Evolutionary conservation across 37 sponge, comb jelly and placozoan genomes (phyloP).

Genomic region (Lycopodina hypogea): DNA sequence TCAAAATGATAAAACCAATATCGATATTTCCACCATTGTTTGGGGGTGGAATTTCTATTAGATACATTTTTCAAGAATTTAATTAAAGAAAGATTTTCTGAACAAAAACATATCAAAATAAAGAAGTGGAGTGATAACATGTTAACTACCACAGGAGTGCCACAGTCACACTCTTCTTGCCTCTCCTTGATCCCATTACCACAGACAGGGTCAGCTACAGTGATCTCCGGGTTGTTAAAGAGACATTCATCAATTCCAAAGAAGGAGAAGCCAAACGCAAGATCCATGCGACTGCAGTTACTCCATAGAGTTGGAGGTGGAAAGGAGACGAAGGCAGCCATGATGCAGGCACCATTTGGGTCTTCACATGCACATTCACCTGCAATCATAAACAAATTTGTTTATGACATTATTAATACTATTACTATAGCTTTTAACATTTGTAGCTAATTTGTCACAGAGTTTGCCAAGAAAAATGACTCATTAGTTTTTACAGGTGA

Average conservation of each 20-base stretch:
- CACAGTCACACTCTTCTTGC: slow-evolving; percentile 82
- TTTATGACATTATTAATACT: no score
- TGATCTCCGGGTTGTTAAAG: slow-evolving; percentile 24
- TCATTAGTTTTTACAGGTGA: no score
- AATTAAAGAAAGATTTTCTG: no score
- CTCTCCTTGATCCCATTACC: slow-evolving; percentile 81
- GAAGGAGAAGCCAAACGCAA: slow-evolving; percentile 1
- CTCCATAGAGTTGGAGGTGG: slow-evolving; percentile 45
- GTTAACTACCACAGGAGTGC: slow-evolving; percentile 39
- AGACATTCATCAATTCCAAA: slow-evolving; percentile 32
- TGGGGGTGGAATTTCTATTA: no score
- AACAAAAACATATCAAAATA: no score
- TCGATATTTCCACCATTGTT: no score
- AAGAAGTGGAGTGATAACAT: no score
- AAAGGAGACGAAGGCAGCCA: slow-evolving; percentile 22
- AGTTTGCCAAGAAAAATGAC: not conserved
- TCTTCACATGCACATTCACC: slow-evolving; percentile 41
- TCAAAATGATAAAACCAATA: no score
- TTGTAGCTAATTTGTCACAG: no score
- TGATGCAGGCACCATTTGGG: slow-evolving; percentile 36
- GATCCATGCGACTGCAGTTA: slow-evolving; percentile 25
- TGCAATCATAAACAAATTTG: not conserved
- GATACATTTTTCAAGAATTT: no score
- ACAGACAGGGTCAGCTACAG: slow-evolving; percentile 59
- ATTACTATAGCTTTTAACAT: no score